These are phyloP conservation scores for Drosophila subsilvestris DNA, from an alignment of 2,888 invertebrate species.

Conservation along the genomic window DNA sequence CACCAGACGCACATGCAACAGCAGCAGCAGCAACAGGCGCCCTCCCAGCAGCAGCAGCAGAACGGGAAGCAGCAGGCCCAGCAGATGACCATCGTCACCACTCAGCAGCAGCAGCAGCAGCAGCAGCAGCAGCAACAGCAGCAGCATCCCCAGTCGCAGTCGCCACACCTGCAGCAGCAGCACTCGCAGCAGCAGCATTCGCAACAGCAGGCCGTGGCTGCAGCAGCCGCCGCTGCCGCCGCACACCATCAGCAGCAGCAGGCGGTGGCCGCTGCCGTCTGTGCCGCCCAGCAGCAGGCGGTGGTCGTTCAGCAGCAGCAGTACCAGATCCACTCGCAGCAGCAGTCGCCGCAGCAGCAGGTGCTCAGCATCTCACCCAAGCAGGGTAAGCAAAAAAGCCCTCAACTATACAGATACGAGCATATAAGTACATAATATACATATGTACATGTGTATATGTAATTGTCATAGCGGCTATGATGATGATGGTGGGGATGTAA, in stretches of 20 bases:
- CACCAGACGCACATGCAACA: constrained; percentile 84
- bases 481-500: constrained; percentile 34
- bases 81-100: constrained; percentile 77
- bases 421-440: not conserved
- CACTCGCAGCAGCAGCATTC: constrained; percentile 63
- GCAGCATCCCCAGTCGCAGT: constrained; percentile 79
- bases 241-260: constrained; percentile 81
- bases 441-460: constrained; percentile 6
- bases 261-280: constrained; percentile 79
- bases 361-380: constrained; percentile 83
- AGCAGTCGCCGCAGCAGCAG: constrained; percentile 84
- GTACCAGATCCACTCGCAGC: constrained; percentile 84
- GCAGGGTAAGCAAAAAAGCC: constrained; percentile 80
- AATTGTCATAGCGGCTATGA: constrained; percentile 39
- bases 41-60: constrained; percentile 68
- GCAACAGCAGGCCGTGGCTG: constrained; percentile 74
- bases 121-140: constrained; percentile 79
- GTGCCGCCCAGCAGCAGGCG: constrained; percentile 81
- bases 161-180: constrained; percentile 76
- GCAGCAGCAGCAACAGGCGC: constrained; percentile 76
- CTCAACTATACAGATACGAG: not conserved
- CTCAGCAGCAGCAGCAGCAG: constrained; percentile 70
- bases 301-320: constrained; percentile 81
- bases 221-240: constrained; percentile 78
- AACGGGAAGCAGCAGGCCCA: constrained; percentile 78